These are phyloP conservation scores for Alauda arvensis DNA, from an alignment of 2,797 vertebrate species.

Conservation along the genomic window DNA sequence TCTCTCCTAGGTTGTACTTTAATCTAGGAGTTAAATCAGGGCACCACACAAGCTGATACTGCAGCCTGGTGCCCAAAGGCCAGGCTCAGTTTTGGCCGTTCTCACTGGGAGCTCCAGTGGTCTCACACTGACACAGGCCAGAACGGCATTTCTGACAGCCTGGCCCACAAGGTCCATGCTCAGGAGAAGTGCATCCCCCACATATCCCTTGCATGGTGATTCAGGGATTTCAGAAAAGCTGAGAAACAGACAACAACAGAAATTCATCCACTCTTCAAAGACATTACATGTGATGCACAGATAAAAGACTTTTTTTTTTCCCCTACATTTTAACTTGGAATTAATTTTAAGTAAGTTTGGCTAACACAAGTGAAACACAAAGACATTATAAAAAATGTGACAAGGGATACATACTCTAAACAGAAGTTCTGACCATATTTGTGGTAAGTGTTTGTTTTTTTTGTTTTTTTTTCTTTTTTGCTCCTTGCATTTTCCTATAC, in stretches of 20 bases:
- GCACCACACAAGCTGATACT: neutral
- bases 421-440: neutral
- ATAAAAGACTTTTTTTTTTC: neutral
- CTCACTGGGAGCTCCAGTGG: neutral
- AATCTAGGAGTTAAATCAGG: neutral
- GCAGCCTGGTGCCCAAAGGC: neutral
- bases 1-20: neutral
- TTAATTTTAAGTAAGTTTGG: neutral
- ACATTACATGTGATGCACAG: neutral
- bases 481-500: neutral
- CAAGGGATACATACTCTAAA: neutral
- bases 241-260: neutral
- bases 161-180: fast-evolving
- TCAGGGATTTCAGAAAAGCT: neutral
- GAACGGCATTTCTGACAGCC: neutral
- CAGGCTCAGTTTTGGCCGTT: neutral
- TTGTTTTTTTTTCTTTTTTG: neutral
- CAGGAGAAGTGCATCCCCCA: neutral
- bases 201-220: neutral
- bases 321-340: neutral
- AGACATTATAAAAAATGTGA: neutral
- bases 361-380: neutral
- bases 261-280: neutral
- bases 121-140: fast-evolving
- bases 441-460: neutral